These are phyloP conservation scores for Actinernus sp. DNA, from an alignment of 92 coral and sea anemone genomes.

Conservation along the genomic window DNA sequence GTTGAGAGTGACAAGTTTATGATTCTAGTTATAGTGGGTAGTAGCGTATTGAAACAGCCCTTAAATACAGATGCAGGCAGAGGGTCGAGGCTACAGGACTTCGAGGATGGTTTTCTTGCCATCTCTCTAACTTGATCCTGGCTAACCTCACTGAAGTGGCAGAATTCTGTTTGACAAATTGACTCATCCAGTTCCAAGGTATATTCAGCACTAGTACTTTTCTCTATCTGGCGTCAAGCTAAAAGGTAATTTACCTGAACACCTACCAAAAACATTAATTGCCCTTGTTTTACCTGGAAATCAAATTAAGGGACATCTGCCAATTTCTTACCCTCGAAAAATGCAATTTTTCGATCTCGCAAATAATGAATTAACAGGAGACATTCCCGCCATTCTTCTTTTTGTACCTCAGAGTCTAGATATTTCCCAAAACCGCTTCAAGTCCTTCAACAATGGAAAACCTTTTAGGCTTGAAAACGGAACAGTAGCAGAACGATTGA, in stretches of 20 bases:
- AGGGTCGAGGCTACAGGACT: too few relatives aligned
- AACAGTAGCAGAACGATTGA: neutral
- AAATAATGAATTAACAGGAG: slow-evolving; percentile 40
- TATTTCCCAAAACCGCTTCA: slow-evolving; percentile 26
- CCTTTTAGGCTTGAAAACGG: neutral
- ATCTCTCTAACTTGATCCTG: too few relatives aligned
- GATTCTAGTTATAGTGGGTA: too few relatives aligned
- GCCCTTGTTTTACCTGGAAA: slow-evolving; percentile 40
- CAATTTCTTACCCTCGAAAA: neutral
- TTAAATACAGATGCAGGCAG: too few relatives aligned
- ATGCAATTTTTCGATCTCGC: slow-evolving; percentile 35
- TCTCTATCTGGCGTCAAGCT: slow-evolving; percentile 54
- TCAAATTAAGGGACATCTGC: slow-evolving; percentile 30
- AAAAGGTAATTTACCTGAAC: slow-evolving; percentile 37
- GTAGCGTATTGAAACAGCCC: too few relatives aligned
- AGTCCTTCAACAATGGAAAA: slow-evolving; percentile 14
- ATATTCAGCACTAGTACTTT: too few relatives aligned
- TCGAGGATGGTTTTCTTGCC: too few relatives aligned
- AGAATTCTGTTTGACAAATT: too few relatives aligned
- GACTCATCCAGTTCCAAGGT: too few relatives aligned
- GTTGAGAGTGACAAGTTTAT: too few relatives aligned
- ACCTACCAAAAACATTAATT: slow-evolving; percentile 6
- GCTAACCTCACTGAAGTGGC: too few relatives aligned
- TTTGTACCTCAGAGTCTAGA: neutral
- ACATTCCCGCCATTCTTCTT: slow-evolving; percentile 34